A percentile compares a stretch with the other conserved stretches of the same genome.
These are phyloP conservation scores for Lota lota DNA, from an alignment of 2,113 vertebrate genomes.

Conservation along the genomic window DNA sequence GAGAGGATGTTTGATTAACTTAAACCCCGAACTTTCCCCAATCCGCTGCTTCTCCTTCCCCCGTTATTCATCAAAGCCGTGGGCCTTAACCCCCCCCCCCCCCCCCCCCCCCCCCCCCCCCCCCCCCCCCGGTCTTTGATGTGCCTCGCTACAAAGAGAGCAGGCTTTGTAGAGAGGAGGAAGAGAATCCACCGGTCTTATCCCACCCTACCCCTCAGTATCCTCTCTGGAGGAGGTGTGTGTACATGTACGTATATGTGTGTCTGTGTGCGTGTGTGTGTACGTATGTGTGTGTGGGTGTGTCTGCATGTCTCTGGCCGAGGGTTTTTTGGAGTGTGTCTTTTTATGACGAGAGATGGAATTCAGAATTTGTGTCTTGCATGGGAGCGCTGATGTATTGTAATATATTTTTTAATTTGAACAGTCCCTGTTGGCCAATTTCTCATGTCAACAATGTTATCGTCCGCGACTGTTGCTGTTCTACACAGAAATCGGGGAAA, in stretches of 20 bases:
- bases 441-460: too few species aligned
- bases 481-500: too few species aligned
- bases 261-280: background rate
- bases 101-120: background rate
- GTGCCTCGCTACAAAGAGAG: conserved; percentile 51
- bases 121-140: conserved; percentile 53
- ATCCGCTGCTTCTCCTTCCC: conserved; percentile 30
- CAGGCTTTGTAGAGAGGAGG: conserved; percentile 42
- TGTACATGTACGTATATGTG: conserved; percentile 12
- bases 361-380: too few species aligned
- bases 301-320: too few species aligned
- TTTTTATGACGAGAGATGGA: too few species aligned
- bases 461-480: too few species aligned
- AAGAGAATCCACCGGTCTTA: conserved; percentile 44
- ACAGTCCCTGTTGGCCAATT: too few species aligned
- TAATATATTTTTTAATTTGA: too few species aligned
- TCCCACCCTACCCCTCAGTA: conserved; percentile 35
- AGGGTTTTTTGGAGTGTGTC: background rate
- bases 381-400: too few species aligned
- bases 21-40: conserved; percentile 27
- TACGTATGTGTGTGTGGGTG: too few species aligned
- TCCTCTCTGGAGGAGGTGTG: conserved; percentile 24
- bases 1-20: conserved; percentile 37
- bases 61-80: conserved; percentile 54
- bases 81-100: conserved; percentile 3